Evolutionary conservation across 2,113 vertebrate species (phyloP).

Genomic region (Chloebia gouldiae): DNA sequence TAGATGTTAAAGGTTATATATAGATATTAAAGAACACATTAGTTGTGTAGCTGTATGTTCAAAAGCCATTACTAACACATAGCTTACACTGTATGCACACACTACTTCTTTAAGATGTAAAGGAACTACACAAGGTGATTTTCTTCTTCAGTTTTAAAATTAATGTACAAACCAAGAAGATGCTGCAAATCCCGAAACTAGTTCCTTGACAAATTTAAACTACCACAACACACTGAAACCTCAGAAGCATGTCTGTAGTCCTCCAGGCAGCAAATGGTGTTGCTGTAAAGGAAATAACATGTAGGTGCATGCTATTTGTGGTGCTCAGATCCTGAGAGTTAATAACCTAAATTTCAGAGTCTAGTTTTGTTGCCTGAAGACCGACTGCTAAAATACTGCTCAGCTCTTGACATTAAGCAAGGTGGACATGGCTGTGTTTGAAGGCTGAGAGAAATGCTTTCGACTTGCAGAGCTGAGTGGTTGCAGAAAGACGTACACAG

Average conservation of each 20-base stretch:
- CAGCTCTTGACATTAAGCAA: background rate
- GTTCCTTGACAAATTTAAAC: background rate
- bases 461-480: background rate
- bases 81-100: fast-evolving
- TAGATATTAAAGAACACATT: background rate
- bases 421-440: background rate
- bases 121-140: background rate
- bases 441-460: background rate
- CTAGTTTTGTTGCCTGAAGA: background rate
- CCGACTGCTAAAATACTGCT: background rate
- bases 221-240: background rate
- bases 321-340: background rate
- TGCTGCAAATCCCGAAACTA: background rate
- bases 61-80: background rate
- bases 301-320: background rate
- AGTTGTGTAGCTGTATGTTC: background rate
- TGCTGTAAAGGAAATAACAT: background rate
- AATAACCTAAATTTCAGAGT: background rate
- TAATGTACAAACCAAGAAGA: background rate
- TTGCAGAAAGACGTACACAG: background rate
- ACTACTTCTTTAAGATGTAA: background rate
- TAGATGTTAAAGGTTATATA: background rate
- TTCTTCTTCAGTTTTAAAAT: background rate
- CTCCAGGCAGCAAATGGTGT: background rate
- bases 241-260: background rate